Percentiles rank a stretch among this genome's conserved stretches.
These are phyloP conservation scores for Tetrax tetrax DNA, from an alignment of 2,113 vertebrate species.

Conservation along the genomic window DNA sequence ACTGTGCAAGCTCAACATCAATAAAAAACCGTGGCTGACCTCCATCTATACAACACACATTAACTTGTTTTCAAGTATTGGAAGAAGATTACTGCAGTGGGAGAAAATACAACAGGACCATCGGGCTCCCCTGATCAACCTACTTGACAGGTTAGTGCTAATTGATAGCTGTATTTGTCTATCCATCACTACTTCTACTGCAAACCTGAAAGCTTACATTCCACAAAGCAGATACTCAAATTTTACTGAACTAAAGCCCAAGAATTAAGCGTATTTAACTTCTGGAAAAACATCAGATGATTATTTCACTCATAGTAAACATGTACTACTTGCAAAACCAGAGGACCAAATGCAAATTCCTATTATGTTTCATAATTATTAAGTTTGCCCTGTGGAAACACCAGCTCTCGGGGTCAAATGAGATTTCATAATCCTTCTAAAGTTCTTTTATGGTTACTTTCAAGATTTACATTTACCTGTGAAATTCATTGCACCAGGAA, in stretches of 20 bases:
- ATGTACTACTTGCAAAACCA: not conserved
- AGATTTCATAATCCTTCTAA: constrained; percentile 58
- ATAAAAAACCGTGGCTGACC: not conserved
- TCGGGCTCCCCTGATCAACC: not conserved
- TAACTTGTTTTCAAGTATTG: not conserved
- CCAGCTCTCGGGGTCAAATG: constrained; percentile 30
- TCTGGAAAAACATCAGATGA: not conserved
- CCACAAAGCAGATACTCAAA: not conserved
- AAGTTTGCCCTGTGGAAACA: constrained; percentile 5
- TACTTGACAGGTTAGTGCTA: not conserved
- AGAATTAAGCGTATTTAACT: not conserved
- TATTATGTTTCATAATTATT: constrained; percentile 22
- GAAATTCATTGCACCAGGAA: constrained; percentile 53
- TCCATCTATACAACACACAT: not conserved
- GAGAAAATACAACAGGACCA: not conserved
- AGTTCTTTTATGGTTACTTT: constrained; percentile 30
- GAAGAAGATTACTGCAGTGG: not conserved
- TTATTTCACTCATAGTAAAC: not conserved
- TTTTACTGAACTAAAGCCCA: not conserved
- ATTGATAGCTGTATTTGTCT: not conserved
- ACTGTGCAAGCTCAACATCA: not conserved
- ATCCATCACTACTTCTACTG: not conserved
- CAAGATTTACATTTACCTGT: constrained; percentile 53
- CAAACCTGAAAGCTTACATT: not conserved
- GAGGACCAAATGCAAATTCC: not conserved